phyloP scores from a whole-genome alignment of 2,797 vertebrate genomes.

The Micromesistius poutassou region DNA sequence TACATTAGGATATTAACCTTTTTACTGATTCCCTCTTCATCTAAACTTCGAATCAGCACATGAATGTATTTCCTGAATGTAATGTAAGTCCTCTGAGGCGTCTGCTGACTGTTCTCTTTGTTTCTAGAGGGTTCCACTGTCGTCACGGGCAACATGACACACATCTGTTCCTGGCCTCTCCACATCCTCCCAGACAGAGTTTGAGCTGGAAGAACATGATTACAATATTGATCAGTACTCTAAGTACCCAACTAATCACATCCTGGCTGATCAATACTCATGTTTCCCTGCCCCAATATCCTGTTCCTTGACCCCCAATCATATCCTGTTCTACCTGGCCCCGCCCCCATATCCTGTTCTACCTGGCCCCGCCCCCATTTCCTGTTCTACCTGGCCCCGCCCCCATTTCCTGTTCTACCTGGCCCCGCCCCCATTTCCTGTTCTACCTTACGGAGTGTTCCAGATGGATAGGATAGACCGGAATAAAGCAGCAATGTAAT shows the following conservation, averaged over 20 bases:
- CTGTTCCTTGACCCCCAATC: not conserved
- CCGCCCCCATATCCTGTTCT: not conserved
- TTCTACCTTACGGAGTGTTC: too few relatives aligned
- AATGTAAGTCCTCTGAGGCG: too few relatives aligned
- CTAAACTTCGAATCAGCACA: not conserved
- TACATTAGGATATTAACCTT: not conserved
- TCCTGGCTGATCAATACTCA: conserved; percentile 2
- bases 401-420: too few relatives aligned
- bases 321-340: not conserved
- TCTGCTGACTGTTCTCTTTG: not conserved
- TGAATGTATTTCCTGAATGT: not conserved
- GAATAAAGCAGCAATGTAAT: too few relatives aligned
- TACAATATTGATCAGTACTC: not conserved
- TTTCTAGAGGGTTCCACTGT: not conserved
- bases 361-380: too few relatives aligned
- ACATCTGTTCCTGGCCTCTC: not conserved
- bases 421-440: too few relatives aligned
- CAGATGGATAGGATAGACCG: too few relatives aligned
- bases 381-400: too few relatives aligned
- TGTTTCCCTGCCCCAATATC: not conserved
- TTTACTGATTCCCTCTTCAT: not conserved
- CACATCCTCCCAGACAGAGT: not conserved
- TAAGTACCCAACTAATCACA: not conserved
- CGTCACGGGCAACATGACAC: not conserved
- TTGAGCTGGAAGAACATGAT: not conserved